A percentile compares a stretch with the other conserved stretches of the same genome.
These are phyloP conservation scores for Forbesichthys agassizii DNA, from an alignment of 2,113 vertebrate genomes.

Conservation along the genomic window DNA sequence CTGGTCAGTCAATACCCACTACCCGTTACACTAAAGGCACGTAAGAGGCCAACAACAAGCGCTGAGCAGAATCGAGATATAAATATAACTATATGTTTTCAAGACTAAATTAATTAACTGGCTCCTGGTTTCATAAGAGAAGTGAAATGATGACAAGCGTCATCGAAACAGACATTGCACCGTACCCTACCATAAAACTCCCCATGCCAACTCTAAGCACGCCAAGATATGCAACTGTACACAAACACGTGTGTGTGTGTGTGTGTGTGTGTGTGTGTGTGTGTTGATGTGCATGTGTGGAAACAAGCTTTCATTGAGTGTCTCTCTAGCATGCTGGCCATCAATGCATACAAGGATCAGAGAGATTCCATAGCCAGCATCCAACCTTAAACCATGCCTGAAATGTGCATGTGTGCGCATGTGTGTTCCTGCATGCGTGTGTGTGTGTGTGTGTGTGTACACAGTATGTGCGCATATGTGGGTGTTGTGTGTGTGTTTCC, in stretches of 20 bases:
- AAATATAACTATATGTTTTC: too few species aligned
- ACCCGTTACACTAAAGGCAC: too few species aligned
- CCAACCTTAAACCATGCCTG: constrained; percentile 44
- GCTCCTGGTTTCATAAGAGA: too few species aligned
- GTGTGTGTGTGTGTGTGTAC: not conserved
- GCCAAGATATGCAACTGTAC: not conserved
- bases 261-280: constrained; percentile 1
- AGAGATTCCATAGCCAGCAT: constrained; percentile 54
- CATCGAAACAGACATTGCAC: too few species aligned
- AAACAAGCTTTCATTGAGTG: constrained; percentile 40
- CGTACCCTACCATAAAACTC: not conserved
- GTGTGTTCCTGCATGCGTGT: not conserved
- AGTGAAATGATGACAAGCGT: too few species aligned
- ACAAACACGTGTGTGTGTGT: not conserved
- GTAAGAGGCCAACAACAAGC: too few species aligned
- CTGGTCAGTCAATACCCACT: too few species aligned
- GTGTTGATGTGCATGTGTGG: constrained; percentile 9
- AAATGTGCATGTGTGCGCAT: constrained; percentile 39
- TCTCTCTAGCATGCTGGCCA: constrained; percentile 46
- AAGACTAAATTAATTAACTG: too few species aligned
- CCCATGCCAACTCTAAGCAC: not conserved
- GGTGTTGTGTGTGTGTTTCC: constrained; percentile 37
- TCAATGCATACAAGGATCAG: constrained; percentile 49
- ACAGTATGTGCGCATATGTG: not conserved
- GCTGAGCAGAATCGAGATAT: too few species aligned